Evolutionary conservation across 2,888 invertebrate genomes (phyloP), one percentile per base, ranked within the genome.

Genomic region (Eristalinus aeneus): DNA sequence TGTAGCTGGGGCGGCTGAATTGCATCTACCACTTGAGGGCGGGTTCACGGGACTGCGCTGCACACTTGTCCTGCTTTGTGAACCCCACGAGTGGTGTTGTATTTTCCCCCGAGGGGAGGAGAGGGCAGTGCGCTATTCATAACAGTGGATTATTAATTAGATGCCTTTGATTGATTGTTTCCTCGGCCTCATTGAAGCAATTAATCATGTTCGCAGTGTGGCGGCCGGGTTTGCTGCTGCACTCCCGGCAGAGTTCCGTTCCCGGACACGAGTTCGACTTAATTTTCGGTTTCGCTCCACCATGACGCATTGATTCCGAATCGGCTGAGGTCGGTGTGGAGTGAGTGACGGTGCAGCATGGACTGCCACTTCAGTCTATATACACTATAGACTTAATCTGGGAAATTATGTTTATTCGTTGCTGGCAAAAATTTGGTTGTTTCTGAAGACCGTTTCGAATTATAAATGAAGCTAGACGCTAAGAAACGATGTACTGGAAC

Each of bases 121-220:
- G 16, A n/a, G 46, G 46, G 16, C 6, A 23, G 23, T 23, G 12
- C 23, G 58, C 31, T 31, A 39, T 64, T 65, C 73, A 53, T 20
- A 56, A 74, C 31, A 12, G 32, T 60, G 46, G 10, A 60, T 64
- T 56, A 77, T 36, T 54, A 77, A 69, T 71, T 56, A 54, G 31
- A 31, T 23, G 16, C 11, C n/a, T 71, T 69, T 69, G 77, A 77
- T 77, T 64, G 77, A 77, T 77, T 71, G 20, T 39, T 63, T 20
- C 36, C 32, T 61, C 11, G 56, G 58, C 53, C 60, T 60, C 53
- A 9, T 75, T 75, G 60, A 27, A 39, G 60, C 58, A 46, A 75
- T 75, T 60, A 67, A 75, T 75, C 75, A 67, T 32, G 31, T 11
- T 46, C 46, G 46, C 46, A 46, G n/a, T 16, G 16, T 16, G n/a